Percentiles rank a stretch among this genome's conserved stretches.
Evolutionary conservation across 2,113 vertebrate genomes (phyloP).

Genomic region (Prunella fulvescens): DNA sequence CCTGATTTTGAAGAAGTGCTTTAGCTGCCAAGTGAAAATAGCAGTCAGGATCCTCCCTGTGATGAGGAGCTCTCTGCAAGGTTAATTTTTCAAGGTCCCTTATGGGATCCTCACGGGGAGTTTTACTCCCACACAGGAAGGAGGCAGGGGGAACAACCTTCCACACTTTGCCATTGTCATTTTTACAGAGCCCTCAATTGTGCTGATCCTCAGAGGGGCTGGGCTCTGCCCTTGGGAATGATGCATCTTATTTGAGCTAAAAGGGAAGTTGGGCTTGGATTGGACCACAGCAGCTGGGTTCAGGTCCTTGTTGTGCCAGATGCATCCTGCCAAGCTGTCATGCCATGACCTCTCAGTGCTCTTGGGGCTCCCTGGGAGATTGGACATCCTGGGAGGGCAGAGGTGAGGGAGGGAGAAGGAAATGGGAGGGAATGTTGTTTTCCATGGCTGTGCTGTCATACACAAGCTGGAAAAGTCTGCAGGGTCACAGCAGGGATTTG

Average conservation of each 20-base stretch:
- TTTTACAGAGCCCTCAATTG: background rate
- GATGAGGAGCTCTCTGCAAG: background rate
- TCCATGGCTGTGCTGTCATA: background rate
- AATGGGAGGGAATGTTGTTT: background rate
- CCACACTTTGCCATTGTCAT: background rate
- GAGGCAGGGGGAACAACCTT: background rate
- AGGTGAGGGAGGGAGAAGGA: background rate
- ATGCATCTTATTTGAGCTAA: background rate
- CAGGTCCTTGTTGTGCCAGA: background rate
- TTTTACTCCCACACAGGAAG: background rate
- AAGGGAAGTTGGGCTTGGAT: background rate
- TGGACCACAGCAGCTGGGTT: background rate
- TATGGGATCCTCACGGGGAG: background rate
- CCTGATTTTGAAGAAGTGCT: background rate
- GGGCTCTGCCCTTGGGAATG: background rate
- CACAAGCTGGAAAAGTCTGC: background rate
- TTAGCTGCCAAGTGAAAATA: background rate
- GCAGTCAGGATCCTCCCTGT: background rate
- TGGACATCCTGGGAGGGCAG: background rate
- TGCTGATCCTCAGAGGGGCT: background rate
- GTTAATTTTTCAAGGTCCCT: conserved; percentile 17
- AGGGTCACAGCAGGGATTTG: background rate
- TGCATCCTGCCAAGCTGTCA: background rate
- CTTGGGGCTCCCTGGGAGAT: background rate
- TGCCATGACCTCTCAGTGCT: background rate